Conservation (phyloP, 1,140 invertebrate genomes). For the Marisa cornuarietis region DNA sequence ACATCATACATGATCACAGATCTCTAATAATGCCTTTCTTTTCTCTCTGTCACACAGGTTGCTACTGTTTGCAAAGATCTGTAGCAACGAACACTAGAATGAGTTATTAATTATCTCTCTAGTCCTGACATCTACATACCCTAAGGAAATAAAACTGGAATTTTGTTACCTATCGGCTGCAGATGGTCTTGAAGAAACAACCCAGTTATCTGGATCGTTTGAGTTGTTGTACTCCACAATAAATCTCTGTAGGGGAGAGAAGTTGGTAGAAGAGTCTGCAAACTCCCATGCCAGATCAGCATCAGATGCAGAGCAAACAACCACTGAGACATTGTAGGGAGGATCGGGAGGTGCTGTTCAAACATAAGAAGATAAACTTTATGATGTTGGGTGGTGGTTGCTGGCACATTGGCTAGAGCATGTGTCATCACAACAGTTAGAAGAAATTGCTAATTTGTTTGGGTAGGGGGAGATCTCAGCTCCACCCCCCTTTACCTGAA, state of each 20-base stretch:
- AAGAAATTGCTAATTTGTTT: too few species aligned
- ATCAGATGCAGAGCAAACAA: conserved; percentile 69
- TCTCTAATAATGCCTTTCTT: too few species aligned
- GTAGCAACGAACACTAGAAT: neutral
- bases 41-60: too few species aligned
- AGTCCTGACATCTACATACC: neutral
- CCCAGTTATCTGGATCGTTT: conserved; percentile 92
- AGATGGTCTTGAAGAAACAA: conserved; percentile 3
- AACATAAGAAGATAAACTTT: too few species aligned
- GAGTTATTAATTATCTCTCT: neutral
- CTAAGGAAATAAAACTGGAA: neutral
- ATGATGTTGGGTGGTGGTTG: too few species aligned
- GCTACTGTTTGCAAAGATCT: too few species aligned
- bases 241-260: conserved; percentile 89
- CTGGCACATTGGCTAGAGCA: too few species aligned
- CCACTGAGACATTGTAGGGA: conserved; percentile 73
- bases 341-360: conserved; percentile 87
- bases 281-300: conserved; percentile 77
- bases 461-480: too few species aligned
- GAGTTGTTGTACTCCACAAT: conserved; percentile 93
- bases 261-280: conserved; percentile 84
- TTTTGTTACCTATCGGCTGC: neutral
- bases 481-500: too few species aligned
- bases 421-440: too few species aligned
- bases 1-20: too few species aligned